A percentile compares a stretch with the other conserved stretches of the same genome.
phyloP scores from a whole-genome alignment of 2,113 vertebrate genomes.

The Grallaria varia region DNA sequence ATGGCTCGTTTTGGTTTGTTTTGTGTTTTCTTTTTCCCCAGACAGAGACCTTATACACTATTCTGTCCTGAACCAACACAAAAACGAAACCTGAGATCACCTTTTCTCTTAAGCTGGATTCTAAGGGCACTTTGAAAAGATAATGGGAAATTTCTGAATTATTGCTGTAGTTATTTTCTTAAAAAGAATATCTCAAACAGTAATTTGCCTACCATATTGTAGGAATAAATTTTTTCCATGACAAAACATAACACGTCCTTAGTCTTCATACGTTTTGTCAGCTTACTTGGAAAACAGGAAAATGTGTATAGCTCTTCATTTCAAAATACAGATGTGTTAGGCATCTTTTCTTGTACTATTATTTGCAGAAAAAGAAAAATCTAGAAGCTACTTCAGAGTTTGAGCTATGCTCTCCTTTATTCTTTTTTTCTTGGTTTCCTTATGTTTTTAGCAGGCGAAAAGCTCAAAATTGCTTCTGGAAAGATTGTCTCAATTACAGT shows the following conservation, averaged over 20 bases:
- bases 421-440: not conserved
- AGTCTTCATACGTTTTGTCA: not conserved
- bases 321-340: not conserved
- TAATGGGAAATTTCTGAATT: not conserved
- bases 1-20: not conserved
- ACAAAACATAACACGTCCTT: not conserved
- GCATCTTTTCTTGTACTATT: not conserved
- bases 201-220: not conserved
- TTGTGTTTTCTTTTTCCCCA: not conserved
- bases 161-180: not conserved
- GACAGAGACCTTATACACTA: not conserved
- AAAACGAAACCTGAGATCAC: not conserved
- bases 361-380: not conserved
- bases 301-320: not conserved
- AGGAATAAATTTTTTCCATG: not conserved
- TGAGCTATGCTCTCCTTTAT: not conserved
- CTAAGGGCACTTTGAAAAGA: not conserved
- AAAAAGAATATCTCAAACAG: not conserved
- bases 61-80: not conserved
- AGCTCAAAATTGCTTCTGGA: constrained; percentile 10
- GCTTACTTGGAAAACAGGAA: not conserved
- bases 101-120: not conserved
- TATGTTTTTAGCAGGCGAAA: not conserved
- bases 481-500: not conserved
- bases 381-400: not conserved